A percentile compares a stretch with the other conserved stretches of the same genome.
Conservation (phyloP, 2,113 vertebrate species). For the Neotoma lepida region DNA sequence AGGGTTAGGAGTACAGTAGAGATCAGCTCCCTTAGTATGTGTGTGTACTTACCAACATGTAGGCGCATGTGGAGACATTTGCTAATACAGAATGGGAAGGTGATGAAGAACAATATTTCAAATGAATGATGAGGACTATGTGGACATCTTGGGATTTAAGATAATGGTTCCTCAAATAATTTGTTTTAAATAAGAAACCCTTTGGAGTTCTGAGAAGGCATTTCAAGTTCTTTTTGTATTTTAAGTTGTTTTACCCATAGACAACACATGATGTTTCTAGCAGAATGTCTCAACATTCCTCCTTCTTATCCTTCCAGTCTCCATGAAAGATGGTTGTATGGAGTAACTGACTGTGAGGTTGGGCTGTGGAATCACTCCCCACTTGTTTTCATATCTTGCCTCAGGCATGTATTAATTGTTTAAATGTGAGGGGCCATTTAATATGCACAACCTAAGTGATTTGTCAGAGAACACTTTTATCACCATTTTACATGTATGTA, state of each 20-base stretch:
- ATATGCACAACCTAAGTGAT: background rate
- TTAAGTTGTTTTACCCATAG: background rate
- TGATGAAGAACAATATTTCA: background rate
- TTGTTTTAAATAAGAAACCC: background rate
- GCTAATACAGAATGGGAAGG: background rate
- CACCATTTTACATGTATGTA: background rate
- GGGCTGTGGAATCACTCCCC: background rate
- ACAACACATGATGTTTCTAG: fast-evolving
- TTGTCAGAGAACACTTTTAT: background rate
- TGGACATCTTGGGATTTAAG: background rate
- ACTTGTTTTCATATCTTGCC: background rate
- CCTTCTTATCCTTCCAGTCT: fast-evolving
- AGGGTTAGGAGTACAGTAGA: background rate
- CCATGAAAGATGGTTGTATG: fast-evolving
- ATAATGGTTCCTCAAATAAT: background rate
- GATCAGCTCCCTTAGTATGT: background rate
- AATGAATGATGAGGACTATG: background rate
- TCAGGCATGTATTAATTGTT: background rate
- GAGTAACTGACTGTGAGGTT: background rate
- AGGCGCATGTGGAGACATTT: background rate
- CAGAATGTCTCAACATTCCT: background rate
- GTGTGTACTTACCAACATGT: background rate
- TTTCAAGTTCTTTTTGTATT: background rate
- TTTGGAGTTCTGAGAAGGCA: slow-evolving; percentile 5
- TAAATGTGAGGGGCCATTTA: background rate